Evolutionary conservation across 37 sponge, comb jelly and placozoan species (phyloP), one percentile per base, ranked within the genome.

Genomic region (Spongilla lacustris): DNA sequence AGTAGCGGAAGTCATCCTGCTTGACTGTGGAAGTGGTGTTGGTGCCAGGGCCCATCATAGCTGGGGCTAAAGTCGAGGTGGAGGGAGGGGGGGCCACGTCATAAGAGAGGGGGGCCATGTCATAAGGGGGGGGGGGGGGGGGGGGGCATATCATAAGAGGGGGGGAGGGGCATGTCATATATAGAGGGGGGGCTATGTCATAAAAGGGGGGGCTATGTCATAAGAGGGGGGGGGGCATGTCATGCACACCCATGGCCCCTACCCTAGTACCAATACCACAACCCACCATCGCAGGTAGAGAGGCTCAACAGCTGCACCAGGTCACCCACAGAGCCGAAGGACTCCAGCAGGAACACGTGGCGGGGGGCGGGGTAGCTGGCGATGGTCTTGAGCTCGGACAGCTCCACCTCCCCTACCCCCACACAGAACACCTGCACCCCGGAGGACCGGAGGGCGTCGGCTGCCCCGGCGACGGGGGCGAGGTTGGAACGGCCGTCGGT

Each of bases 401-500:
- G 68, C 38, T 91, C 84, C 66, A 91, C 77, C 38, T 88, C 80
- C 8, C 95, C 95, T 17, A 94, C 81, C 5, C 95, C 95, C 9
- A 94, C 95, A 34, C 89, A 79, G 75, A 85, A 94, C 37, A 94
- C 95, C 33, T 84, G 85, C 2, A 93, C 92, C 12, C 93, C 93
- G 0, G 73, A 80, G 24, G 85, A 49, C 74, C 91, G 85, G 23
- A 96, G 74, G n/a, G 22, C 13, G 36, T 78, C 24, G 11, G 96
- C 91, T 0, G 67, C 41, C 9, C 68, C 30, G 27, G 14, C 72
- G 24, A 92, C 75, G 17, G 77, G 74, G 26, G 77, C 74, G 13
- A 83, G 50, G 75, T 97, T 97, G 25, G 98, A 95, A 0, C 79
- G 85, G 2, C 98, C 98, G 58, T 97, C 98, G 11, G 98, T 97